Evolutionary conservation across 2,888 invertebrate species (phyloP).

Genomic region (Pseudococcus viburni): DNA sequence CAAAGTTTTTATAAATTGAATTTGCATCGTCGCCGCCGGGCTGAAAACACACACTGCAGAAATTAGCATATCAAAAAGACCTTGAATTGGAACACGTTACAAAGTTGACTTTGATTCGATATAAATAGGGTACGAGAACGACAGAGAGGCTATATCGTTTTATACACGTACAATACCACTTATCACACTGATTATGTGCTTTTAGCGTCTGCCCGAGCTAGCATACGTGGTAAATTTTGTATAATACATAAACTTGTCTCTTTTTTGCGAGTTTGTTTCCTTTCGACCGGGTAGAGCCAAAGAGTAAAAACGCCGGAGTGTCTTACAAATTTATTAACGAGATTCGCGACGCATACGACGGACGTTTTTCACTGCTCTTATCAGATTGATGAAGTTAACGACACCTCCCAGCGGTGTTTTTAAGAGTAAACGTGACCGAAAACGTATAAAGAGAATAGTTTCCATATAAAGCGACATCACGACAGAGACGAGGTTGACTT

Average conservation of each 20-base stretch:
- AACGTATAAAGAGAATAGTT: conserved; percentile 32
- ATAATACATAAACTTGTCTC: neutral
- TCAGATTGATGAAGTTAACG: conserved; percentile 36
- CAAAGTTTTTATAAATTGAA: conserved; percentile 47
- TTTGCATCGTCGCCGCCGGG: neutral
- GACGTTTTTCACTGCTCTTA: conserved; percentile 13
- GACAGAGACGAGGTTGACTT: neutral
- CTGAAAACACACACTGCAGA: neutral
- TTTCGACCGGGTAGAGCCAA: no score
- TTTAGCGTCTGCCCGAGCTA: neutral
- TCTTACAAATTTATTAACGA: conserved; percentile 6
- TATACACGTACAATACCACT: neutral
- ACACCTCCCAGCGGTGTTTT: conserved; percentile 36
- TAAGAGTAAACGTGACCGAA: conserved; percentile 29
- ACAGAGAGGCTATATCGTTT: neutral
- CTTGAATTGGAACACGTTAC: conserved; percentile 1
- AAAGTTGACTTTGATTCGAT: conserved; percentile 43
- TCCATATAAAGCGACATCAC: neutral
- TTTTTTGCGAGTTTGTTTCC: no score
- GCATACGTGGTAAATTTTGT: neutral
- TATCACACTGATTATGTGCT: conserved; percentile 2
- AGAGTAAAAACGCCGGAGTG: neutral
- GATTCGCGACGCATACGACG: neutral
- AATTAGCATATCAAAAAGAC: conserved; percentile 44
- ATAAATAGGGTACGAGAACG: neutral